A percentile compares a stretch with the other conserved stretches of the same genome.
These are phyloP conservation scores for Brachionus calyciflorus DNA, from an alignment of 1,140 invertebrate genomes.

Conservation along the genomic window DNA sequence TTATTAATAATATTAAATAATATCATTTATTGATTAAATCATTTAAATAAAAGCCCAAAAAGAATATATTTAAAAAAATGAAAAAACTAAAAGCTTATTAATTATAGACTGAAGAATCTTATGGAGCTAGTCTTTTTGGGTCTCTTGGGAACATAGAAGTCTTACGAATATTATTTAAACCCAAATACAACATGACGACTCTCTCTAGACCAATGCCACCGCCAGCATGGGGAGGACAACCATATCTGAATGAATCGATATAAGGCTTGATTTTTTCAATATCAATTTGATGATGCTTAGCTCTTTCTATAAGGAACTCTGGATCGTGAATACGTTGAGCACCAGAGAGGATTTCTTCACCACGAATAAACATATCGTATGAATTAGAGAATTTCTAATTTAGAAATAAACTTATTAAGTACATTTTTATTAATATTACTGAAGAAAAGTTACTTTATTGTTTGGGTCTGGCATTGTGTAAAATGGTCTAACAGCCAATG, in stretches of 20 bases:
- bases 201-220: conserved; percentile 96
- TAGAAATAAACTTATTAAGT: conserved; percentile 46
- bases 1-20: too few species aligned
- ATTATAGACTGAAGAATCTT: too few species aligned
- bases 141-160: conserved; percentile 97
- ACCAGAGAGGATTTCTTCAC: conserved; percentile 95
- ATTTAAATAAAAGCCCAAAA: too few species aligned
- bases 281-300: conserved; percentile 82
- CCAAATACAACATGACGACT: conserved; percentile 95
- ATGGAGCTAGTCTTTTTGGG: conserved; percentile 91
- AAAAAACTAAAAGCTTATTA: too few species aligned
- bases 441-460: conserved; percentile 63
- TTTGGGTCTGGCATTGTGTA: conserved; percentile 98
- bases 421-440: not conserved
- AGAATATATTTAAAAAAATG: too few species aligned
- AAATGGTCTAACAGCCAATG: conserved; percentile 90
- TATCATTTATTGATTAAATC: too few species aligned
- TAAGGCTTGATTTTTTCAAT: conserved; percentile 87
- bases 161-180: conserved; percentile 93
- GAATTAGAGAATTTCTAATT: conserved; percentile 84
- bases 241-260: conserved; percentile 93
- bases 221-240: conserved; percentile 93
- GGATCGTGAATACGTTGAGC: conserved; percentile 95
- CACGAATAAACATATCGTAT: conserved; percentile 99
- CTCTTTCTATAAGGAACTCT: conserved; percentile 79